Percentiles rank a stretch among this genome's conserved stretches.
Evolutionary conservation across 2,888 invertebrate genomes (phyloP).

Genomic region (Lasioglossum zephyrum): DNA sequence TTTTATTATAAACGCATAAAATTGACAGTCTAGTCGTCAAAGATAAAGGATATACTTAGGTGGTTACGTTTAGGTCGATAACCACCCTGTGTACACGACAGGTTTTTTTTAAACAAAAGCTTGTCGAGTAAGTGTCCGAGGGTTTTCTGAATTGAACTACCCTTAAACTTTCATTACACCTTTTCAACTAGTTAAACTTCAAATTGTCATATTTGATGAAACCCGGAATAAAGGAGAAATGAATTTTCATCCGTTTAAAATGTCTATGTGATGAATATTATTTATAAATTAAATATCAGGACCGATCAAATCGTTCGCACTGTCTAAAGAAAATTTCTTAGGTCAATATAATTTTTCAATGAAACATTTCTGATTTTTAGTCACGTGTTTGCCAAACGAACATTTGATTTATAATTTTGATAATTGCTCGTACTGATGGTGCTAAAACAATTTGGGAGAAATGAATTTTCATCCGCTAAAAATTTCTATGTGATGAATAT

Average conservation of each 20-base stretch:
- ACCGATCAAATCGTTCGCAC: background rate
- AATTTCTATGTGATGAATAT: background rate
- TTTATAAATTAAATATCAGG: background rate
- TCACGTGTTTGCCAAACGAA: too few relatives aligned
- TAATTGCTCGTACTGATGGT: background rate
- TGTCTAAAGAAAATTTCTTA: too few relatives aligned
- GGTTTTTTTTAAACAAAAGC: background rate
- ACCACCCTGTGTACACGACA: background rate
- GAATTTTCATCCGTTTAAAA: too few relatives aligned
- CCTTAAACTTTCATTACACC: background rate
- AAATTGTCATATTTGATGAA: background rate
- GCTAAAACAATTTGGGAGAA: background rate
- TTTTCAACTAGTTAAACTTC: background rate
- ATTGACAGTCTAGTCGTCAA: too few relatives aligned
- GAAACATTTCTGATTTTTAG: too few relatives aligned
- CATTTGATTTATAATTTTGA: too few relatives aligned
- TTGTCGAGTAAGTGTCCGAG: background rate
- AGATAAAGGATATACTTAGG: too few relatives aligned
- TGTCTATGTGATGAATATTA: background rate
- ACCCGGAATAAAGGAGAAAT: background rate
- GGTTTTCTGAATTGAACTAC: background rate
- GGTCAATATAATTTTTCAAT: background rate
- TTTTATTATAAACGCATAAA: too few relatives aligned
- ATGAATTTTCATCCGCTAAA: too few relatives aligned
- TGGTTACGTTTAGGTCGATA: too few relatives aligned